Evolutionary conservation across 2,888 invertebrate genomes (phyloP).

Genomic region (Lasioglossum morio): DNA sequence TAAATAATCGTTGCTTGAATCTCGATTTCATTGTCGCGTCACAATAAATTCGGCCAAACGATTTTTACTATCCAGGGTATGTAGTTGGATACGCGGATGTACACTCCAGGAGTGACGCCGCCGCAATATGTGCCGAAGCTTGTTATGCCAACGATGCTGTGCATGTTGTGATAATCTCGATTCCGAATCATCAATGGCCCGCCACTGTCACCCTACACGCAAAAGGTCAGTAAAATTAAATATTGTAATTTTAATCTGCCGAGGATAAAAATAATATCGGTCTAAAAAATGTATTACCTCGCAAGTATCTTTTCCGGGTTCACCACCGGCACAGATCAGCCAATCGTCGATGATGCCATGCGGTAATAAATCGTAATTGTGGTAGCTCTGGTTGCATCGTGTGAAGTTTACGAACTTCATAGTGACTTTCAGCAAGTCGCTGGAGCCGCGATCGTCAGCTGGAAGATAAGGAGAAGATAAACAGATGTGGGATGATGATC

Average conservation of each 20-base stretch:
- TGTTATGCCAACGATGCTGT: slow-evolving; percentile 86
- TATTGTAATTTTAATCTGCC: background rate
- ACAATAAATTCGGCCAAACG: slow-evolving; percentile 85
- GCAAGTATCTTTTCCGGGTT: slow-evolving; percentile 86
- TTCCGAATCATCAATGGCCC: slow-evolving; percentile 86
- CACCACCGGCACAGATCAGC: slow-evolving; percentile 87
- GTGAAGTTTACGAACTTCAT: slow-evolving; percentile 81
- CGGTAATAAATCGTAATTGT: too few relatives aligned
- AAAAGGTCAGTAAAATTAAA: background rate
- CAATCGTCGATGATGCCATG: slow-evolving; percentile 84
- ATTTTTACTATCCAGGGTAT: slow-evolving; percentile 87
- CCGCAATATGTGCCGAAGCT: slow-evolving; percentile 85
- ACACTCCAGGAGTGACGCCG: slow-evolving; percentile 86
- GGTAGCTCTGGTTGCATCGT: slow-evolving; percentile 83
- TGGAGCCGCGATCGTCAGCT: slow-evolving; percentile 78
- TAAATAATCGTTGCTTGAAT: background rate
- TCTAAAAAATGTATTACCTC: slow-evolving; percentile 79
- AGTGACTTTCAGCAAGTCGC: slow-evolving; percentile 86
- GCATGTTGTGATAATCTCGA: slow-evolving; percentile 85
- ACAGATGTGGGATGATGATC: background rate
- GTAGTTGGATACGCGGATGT: slow-evolving; percentile 86
- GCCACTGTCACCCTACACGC: slow-evolving; percentile 88
- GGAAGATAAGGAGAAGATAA: slow-evolving; percentile 1
- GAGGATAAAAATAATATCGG: background rate
- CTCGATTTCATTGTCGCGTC: background rate